These are phyloP conservation scores for Oxycera nigricornis DNA, from an alignment of 2,888 invertebrate species.

Conservation along the genomic window DNA sequence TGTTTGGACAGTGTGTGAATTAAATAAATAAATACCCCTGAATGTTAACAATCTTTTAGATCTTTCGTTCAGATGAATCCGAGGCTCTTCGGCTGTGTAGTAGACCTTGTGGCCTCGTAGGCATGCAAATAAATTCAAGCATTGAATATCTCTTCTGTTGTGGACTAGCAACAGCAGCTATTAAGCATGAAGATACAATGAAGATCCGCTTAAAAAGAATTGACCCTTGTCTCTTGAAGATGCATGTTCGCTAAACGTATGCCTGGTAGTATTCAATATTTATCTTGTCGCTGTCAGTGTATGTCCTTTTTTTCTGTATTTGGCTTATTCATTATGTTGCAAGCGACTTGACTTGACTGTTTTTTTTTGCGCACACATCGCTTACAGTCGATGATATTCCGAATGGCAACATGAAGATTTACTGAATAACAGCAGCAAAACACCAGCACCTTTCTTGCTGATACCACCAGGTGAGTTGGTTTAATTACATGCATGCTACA, in stretches of 20 bases:
- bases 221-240: slow-evolving; percentile 14
- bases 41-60: slow-evolving; percentile 22
- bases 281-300: slow-evolving; percentile 16
- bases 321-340: slow-evolving; percentile 9
- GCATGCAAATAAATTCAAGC: slow-evolving; percentile 34
- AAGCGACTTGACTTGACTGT: not conserved
- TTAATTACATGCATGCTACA: slow-evolving; percentile 46
- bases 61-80: not conserved
- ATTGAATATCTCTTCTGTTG: not conserved
- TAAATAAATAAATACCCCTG: slow-evolving; percentile 26
- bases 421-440: slow-evolving; percentile 38
- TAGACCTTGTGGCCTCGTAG: not conserved
- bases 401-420: slow-evolving; percentile 33
- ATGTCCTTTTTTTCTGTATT: slow-evolving; percentile 19
- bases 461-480: slow-evolving; percentile 42
- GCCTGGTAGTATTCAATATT: slow-evolving; percentile 29
- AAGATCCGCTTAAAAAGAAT: slow-evolving; percentile 5
- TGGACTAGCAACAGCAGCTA: too few species aligned
- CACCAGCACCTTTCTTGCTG: slow-evolving; percentile 39
- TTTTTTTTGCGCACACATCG: not conserved
- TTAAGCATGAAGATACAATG: not conserved
- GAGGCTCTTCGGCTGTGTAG: not conserved
- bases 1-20: slow-evolving; percentile 3
- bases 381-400: slow-evolving; percentile 14
- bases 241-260: slow-evolving; percentile 22